Evolutionary conservation across 2,113 vertebrate genomes (phyloP).

Genomic region (Enhydra lutris): DNA sequence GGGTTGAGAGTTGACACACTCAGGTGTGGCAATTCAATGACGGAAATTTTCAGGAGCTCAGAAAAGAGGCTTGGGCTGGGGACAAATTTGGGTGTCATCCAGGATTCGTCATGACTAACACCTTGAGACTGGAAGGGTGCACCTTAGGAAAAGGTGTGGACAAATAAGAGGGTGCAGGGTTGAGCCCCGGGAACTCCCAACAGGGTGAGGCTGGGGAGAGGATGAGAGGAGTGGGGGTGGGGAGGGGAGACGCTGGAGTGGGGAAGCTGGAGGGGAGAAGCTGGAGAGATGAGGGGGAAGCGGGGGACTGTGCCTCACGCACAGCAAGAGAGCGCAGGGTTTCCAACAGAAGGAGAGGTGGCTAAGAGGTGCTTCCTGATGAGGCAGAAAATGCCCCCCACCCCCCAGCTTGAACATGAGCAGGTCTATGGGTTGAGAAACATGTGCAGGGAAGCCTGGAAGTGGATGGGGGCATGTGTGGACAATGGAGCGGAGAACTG

Average conservation of each 20-base stretch:
- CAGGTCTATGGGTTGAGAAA: not conserved
- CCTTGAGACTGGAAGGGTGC: not conserved
- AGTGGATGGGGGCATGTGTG: not conserved
- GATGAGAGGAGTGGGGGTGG: not conserved
- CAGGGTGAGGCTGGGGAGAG: not conserved
- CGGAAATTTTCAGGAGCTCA: not conserved
- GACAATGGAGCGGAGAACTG: not conserved
- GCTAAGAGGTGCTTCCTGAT: not conserved
- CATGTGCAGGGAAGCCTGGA: not conserved
- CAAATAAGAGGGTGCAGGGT: not conserved
- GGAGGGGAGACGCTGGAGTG: not conserved
- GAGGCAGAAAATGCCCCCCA: not conserved
- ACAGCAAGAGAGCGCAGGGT: rapidly evolving
- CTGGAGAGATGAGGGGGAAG: not conserved
- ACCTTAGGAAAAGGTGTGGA: not conserved
- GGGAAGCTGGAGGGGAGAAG: not conserved
- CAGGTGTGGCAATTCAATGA: not conserved
- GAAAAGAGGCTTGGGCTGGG: not conserved
- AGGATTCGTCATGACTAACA: not conserved
- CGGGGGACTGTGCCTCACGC: not conserved
- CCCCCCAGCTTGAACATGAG: not conserved
- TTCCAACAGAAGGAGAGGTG: not conserved
- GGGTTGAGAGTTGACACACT: not conserved
- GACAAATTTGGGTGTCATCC: not conserved
- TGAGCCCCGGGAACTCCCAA: not conserved